These are phyloP conservation scores for Anthophora plumipes DNA, from an alignment of 2,888 invertebrate genomes.

Conservation along the genomic window DNA sequence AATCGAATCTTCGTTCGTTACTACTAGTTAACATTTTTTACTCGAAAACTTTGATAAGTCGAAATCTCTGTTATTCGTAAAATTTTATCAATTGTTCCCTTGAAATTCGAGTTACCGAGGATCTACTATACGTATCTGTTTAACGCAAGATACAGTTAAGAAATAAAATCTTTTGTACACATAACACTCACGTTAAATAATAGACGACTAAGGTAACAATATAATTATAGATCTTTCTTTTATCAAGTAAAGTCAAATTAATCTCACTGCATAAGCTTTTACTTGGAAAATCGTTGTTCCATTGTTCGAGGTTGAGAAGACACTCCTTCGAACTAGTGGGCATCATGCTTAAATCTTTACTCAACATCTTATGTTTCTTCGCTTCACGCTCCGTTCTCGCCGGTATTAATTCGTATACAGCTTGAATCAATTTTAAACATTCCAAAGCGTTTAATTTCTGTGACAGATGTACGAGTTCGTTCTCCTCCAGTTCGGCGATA, in stretches of 20 bases:
- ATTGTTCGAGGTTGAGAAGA: conserved; percentile 65
- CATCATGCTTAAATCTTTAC: background rate
- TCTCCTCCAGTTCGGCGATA: conserved; percentile 58
- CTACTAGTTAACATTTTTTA: too few species aligned
- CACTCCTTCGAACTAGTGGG: conserved; percentile 57
- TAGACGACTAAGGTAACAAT: too few species aligned
- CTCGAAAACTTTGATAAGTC: too few species aligned
- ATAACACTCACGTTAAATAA: too few species aligned
- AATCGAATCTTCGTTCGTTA: too few species aligned
- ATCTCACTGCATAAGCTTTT: background rate
- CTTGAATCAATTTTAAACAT: conserved; percentile 69
- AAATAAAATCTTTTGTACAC: too few species aligned
- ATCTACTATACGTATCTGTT: too few species aligned
- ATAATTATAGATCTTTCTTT: too few species aligned
- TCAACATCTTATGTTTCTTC: conserved; percentile 6
- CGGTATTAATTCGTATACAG: conserved; percentile 42
- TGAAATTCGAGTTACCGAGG: too few species aligned
- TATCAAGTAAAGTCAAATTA: background rate
- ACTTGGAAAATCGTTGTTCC: conserved; percentile 72
- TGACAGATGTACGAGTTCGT: conserved; percentile 67
- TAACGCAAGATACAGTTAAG: too few species aligned
- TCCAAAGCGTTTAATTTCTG: conserved; percentile 67
- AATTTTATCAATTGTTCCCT: too few species aligned
- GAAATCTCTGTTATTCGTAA: too few species aligned
- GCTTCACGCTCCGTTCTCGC: conserved; percentile 10